Percentiles rank a stretch among this genome's conserved stretches.
These are phyloP conservation scores for Cheilosia pagana DNA, from an alignment of 2,888 invertebrate genomes.

Conservation along the genomic window DNA sequence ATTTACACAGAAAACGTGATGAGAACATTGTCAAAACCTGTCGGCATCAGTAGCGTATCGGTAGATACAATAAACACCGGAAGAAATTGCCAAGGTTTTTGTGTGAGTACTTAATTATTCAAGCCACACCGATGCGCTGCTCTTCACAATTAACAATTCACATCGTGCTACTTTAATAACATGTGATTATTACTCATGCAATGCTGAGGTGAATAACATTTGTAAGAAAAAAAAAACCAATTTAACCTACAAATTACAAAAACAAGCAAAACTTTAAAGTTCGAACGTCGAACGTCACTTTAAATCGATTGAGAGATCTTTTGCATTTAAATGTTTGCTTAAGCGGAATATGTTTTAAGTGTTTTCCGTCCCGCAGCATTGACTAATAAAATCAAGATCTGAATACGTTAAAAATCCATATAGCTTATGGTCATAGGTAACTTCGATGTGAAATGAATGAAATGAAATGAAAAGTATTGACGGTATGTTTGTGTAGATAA, in stretches of 20 bases:
- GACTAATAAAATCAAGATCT: no score
- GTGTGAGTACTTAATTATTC: slow-evolving; percentile 6
- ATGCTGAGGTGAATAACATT: slow-evolving; percentile 32
- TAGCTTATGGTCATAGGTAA: no score
- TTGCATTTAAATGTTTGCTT: slow-evolving; percentile 1
- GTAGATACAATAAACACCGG: slow-evolving; percentile 28
- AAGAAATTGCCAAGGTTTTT: slow-evolving; percentile 51
- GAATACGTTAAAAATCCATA: no score
- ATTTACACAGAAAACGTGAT: slow-evolving; percentile 51
- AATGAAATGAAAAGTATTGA: no score
- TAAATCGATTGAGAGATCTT: neutral
- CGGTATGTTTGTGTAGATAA: no score
- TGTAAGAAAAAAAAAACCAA: neutral
- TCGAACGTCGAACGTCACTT: neutral
- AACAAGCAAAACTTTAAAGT: neutral
- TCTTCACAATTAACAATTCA: neutral
- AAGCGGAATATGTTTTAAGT: neutral
- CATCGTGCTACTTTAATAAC: neutral
- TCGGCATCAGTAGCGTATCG: slow-evolving; percentile 4
- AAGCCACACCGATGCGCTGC: neutral
- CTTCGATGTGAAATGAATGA: no score
- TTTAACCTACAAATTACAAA: slow-evolving; percentile 4
- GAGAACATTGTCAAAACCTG: slow-evolving; percentile 42
- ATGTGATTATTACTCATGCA: slow-evolving; percentile 12
- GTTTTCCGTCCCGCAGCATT: no score